Conservation (phyloP, 1,140 invertebrate species). For the Calycopis cecrops region DNA sequence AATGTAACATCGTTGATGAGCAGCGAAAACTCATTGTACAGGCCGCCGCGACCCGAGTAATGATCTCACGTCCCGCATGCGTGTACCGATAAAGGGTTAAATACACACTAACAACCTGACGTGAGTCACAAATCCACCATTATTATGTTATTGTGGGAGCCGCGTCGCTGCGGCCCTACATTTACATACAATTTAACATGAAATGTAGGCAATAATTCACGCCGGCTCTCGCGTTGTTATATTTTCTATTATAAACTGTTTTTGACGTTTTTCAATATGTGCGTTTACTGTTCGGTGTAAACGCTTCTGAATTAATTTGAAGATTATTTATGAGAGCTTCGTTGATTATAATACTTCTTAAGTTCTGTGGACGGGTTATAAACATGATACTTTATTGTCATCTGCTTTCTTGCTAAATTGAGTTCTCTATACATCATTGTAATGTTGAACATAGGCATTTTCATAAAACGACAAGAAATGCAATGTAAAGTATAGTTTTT, state of each 20-base stretch:
- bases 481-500: too few relatives aligned
- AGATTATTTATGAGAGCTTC: not conserved
- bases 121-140: slow-evolving; percentile 72
- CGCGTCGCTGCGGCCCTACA: slow-evolving; percentile 55
- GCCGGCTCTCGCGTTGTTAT: slow-evolving; percentile 61
- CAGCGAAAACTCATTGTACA: slow-evolving; percentile 42
- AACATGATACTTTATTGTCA: not conserved
- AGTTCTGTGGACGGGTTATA: too few relatives aligned
- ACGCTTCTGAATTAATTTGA: slow-evolving; percentile 14
- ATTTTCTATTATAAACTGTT: slow-evolving; percentile 66
- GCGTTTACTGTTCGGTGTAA: slow-evolving; percentile 12
- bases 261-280: slow-evolving; percentile 32
- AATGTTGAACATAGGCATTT: too few relatives aligned
- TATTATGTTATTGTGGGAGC: slow-evolving; percentile 73
- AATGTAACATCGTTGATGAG: slow-evolving; percentile 5
- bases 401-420: too few relatives aligned
- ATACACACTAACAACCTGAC: slow-evolving; percentile 70
- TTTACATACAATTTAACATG: slow-evolving; percentile 74
- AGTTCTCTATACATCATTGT: too few relatives aligned
- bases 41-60: slow-evolving; percentile 51
- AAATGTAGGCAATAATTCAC: slow-evolving; percentile 71
- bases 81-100: slow-evolving; percentile 72
- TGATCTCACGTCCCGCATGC: slow-evolving; percentile 67
- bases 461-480: too few relatives aligned
- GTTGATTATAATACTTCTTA: too few relatives aligned